Conservation (phyloP, 2,888 invertebrate genomes). For the Neoascia interrupta region DNA sequence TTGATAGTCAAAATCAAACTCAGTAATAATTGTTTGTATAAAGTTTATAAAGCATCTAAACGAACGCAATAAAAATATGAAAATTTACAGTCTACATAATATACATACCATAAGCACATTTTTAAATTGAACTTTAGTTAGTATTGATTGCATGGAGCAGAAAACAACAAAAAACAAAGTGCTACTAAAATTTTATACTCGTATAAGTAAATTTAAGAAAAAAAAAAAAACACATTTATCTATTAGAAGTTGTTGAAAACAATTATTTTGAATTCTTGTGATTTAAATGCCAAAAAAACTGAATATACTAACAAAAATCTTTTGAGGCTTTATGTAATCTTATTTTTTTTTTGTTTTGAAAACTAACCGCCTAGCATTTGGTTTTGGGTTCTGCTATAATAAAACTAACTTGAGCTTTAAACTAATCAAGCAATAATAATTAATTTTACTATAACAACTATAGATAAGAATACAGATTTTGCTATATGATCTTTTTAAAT, state of each 20-base stretch:
- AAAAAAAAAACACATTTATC: slow-evolving; percentile 12
- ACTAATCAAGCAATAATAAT: slow-evolving; percentile 2
- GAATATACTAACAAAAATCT: neutral
- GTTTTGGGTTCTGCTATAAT: slow-evolving; percentile 23
- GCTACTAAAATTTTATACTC: slow-evolving; percentile 44
- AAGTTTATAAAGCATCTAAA: slow-evolving; percentile 8
- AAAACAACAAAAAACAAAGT: slow-evolving; percentile 7
- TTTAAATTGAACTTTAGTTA: slow-evolving; percentile 36
- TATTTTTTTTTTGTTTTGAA: slow-evolving; percentile 9
- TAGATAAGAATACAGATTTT: too few relatives aligned
- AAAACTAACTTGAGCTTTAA: slow-evolving; percentile 15
- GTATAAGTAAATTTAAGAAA: neutral
- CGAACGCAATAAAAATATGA: slow-evolving; percentile 52
- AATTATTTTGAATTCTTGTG: slow-evolving; percentile 55
- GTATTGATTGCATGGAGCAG: too few relatives aligned
- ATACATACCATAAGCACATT: slow-evolving; percentile 38
- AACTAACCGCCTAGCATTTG: slow-evolving; percentile 20
- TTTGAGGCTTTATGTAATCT: slow-evolving; percentile 12
- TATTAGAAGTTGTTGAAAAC: slow-evolving; percentile 26
- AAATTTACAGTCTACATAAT: slow-evolving; percentile 46
- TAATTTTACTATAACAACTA: too few relatives aligned
- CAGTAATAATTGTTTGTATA: slow-evolving; percentile 38
- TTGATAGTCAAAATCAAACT: slow-evolving; percentile 21
- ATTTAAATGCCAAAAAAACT: slow-evolving; percentile 62
- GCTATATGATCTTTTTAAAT: too few relatives aligned